Evolutionary conservation across 2,888 invertebrate genomes (phyloP).

Genomic region (Meta bourneti): DNA sequence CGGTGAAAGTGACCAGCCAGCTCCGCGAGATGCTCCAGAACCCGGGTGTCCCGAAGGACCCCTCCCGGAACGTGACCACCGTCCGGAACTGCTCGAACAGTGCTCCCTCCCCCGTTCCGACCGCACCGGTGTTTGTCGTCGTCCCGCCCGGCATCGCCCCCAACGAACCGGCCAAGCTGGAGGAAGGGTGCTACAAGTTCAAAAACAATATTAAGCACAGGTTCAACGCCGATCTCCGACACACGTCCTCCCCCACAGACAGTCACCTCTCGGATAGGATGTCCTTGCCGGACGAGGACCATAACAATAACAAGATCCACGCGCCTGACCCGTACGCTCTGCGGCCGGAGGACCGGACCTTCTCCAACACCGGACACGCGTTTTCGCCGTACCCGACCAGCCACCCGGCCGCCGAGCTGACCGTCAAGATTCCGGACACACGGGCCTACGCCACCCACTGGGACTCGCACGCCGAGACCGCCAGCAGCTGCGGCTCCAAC

Average conservation of each 20-base stretch:
- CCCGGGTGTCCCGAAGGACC: constrained; percentile 71
- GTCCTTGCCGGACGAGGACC: constrained; percentile 66
- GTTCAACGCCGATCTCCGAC: constrained; percentile 83
- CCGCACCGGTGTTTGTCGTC: constrained; percentile 9
- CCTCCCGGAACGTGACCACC: background rate
- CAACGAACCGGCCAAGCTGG: constrained; percentile 23
- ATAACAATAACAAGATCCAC: constrained; percentile 49
- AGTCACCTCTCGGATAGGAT: constrained; percentile 56
- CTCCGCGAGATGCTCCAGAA: constrained; percentile 78
- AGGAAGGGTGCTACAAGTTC: constrained; percentile 87
- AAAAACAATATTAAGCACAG: constrained; percentile 96
- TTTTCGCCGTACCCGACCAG: constrained; percentile 60
- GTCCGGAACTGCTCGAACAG: background rate
- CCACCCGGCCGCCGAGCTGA: constrained; percentile 48
- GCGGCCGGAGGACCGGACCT: constrained; percentile 19
- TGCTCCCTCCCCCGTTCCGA: background rate
- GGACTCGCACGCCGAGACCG: constrained; percentile 64
- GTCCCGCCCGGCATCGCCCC: background rate
- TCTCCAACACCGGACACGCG: constrained; percentile 37
- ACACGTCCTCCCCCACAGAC: constrained; percentile 67
- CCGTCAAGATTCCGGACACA: constrained; percentile 70
- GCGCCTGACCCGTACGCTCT: constrained; percentile 23
- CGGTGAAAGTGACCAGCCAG: constrained; percentile 75
- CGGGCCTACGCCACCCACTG: constrained; percentile 32
- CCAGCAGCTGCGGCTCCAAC: constrained; percentile 73